phyloP scores from a whole-genome alignment of 2,888 invertebrate genomes.

The Drosophila kanekoi region DNA sequence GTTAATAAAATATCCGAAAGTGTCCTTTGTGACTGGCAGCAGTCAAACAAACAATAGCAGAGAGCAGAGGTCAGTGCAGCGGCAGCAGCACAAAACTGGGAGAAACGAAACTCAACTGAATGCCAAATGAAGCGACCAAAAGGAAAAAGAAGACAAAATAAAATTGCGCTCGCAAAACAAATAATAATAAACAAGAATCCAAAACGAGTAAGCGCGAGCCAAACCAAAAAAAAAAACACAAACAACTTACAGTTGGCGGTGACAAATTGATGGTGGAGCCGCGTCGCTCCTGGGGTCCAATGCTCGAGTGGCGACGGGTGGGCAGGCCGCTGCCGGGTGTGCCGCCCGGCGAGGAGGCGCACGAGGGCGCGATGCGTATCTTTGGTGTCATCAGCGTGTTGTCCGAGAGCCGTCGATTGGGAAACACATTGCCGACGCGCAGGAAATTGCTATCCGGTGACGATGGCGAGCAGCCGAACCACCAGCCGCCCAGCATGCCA shows the following conservation, averaged over 20 bases:
- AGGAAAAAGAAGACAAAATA: conserved; percentile 23
- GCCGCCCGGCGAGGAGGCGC: conserved; percentile 92
- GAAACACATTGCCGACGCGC: conserved; percentile 92
- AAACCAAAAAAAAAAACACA: conserved; percentile 35
- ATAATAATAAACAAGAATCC: conserved; percentile 20
- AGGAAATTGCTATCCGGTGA: conserved; percentile 95
- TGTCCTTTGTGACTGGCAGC: conserved; percentile 49
- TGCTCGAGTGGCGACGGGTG: conserved; percentile 95
- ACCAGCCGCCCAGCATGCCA: conserved; percentile 91
- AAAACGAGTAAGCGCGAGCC: conserved; percentile 25
- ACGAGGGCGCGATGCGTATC: conserved; percentile 94
- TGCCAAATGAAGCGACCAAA: conserved; percentile 53
- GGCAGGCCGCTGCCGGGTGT: conserved; percentile 91
- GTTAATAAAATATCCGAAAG: conserved; percentile 49
- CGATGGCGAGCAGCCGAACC: conserved; percentile 93
- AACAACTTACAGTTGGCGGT: conserved; percentile 93
- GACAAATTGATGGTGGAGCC: conserved; percentile 94
- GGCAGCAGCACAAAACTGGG: conserved; percentile 22
- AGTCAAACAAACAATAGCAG: conserved; percentile 31
- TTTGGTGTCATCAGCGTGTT: conserved; percentile 96
- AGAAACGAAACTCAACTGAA: conserved; percentile 25
- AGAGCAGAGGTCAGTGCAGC: conserved; percentile 16
- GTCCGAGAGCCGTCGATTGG: conserved; percentile 94
- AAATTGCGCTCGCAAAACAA: conserved; percentile 50
- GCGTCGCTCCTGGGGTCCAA: conserved; percentile 95